Percentiles rank a stretch among this genome's conserved stretches.
These are phyloP conservation scores for Tiphia femorata DNA, from an alignment of 2,888 invertebrate species.

Conservation along the genomic window DNA sequence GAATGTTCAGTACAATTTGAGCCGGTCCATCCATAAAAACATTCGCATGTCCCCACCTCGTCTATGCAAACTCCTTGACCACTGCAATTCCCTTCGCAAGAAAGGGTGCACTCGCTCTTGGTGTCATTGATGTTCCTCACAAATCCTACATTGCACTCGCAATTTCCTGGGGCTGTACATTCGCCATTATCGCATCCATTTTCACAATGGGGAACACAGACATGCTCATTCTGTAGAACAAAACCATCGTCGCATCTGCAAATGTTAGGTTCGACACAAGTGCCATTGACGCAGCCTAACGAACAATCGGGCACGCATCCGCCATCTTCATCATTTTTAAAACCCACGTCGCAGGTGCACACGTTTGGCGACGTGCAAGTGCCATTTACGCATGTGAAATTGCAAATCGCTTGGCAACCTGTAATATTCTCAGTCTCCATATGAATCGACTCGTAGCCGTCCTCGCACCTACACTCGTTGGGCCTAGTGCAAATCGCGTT, in stretches of 20 bases:
- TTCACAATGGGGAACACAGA: slow-evolving; percentile 36
- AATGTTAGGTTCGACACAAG: slow-evolving; percentile 24
- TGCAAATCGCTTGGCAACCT: slow-evolving; percentile 75
- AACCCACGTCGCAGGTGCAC: slow-evolving; percentile 55
- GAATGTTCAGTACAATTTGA: slow-evolving; percentile 37
- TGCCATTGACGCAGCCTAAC: slow-evolving; percentile 27
- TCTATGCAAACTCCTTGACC: slow-evolving; percentile 45
- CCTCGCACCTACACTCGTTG: slow-evolving; percentile 50
- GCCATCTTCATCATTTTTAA: slow-evolving; percentile 4
- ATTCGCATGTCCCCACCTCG: slow-evolving; percentile 55
- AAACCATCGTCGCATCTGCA: slow-evolving; percentile 33
- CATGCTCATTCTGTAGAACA: not conserved
- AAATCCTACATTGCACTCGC: slow-evolving; percentile 67
- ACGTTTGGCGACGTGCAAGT: slow-evolving; percentile 54
- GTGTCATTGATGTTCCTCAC: slow-evolving; percentile 32
- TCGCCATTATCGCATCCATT: slow-evolving; percentile 68
- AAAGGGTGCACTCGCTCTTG: slow-evolving; percentile 42
- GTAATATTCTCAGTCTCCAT: slow-evolving; percentile 37
- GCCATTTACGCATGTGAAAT: slow-evolving; percentile 70
- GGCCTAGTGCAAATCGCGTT: slow-evolving; percentile 16
- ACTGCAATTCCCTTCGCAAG: slow-evolving; percentile 58
- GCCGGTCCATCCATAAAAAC: slow-evolving; percentile 52
- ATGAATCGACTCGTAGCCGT: slow-evolving; percentile 27
- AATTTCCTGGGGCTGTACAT: slow-evolving; percentile 67
- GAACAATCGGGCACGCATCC: slow-evolving; percentile 14